Conservation (phyloP, 2,113 vertebrate genomes). For the Corydoras maculifer region DNA sequence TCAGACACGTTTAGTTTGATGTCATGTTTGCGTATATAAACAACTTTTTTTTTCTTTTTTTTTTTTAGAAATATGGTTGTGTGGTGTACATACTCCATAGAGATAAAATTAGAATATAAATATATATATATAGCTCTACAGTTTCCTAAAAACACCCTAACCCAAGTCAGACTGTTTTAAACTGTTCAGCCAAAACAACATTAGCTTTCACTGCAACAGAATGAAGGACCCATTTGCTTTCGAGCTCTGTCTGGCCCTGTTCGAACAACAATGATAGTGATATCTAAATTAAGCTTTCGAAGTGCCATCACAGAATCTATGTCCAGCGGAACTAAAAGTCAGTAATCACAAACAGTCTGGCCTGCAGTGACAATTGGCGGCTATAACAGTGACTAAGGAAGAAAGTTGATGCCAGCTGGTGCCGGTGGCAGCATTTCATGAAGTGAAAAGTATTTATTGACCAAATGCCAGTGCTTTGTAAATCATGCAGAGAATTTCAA, state of each 20-base stretch:
- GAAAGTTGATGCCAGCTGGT: conserved; percentile 1
- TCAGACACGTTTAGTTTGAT: background rate
- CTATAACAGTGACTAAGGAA: background rate
- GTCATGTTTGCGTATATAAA: background rate
- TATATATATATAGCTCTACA: background rate
- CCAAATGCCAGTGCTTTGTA: conserved; percentile 22
- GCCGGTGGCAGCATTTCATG: conserved; percentile 25
- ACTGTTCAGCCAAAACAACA: conserved; percentile 12
- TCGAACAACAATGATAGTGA: background rate
- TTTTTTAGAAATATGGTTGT: no score
- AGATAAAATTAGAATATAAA: no score
- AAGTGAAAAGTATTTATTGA: conserved; percentile 37
- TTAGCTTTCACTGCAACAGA: background rate
- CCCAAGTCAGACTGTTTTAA: conserved; percentile 7
- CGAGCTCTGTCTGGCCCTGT: background rate
- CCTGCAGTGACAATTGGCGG: background rate
- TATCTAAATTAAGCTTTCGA: background rate
- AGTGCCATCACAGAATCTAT: background rate
- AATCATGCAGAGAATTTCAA: conserved; percentile 31
- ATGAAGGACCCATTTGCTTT: background rate
- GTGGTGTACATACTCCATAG: no score
- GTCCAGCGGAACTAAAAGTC: conserved; percentile 3
- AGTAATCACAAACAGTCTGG: background rate
- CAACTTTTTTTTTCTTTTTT: background rate
- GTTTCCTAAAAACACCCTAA: background rate